These are phyloP conservation scores for Pandemis corylana DNA, from an alignment of 2,888 invertebrate genomes.

Conservation along the genomic window DNA sequence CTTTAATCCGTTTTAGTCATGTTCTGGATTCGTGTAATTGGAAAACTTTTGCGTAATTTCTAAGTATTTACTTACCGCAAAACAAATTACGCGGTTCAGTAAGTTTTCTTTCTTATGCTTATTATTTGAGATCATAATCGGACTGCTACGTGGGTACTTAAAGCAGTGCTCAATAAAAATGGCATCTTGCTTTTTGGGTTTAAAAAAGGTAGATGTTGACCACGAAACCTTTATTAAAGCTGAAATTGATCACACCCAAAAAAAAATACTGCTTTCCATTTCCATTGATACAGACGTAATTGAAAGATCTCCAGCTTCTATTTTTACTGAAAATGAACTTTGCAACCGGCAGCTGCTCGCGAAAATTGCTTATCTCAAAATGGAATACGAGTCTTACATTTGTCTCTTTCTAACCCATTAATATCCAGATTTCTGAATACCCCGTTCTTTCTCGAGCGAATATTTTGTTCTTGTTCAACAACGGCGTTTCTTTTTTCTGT, in stretches of 20 bases:
- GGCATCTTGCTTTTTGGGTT: neutral
- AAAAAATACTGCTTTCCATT: slow-evolving; percentile 3
- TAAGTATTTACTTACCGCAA: slow-evolving; percentile 35
- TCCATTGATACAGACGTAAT: slow-evolving; percentile 43
- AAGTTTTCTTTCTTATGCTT: slow-evolving; percentile 23
- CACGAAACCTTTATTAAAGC: too few relatives aligned
- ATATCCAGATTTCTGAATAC: slow-evolving; percentile 42
- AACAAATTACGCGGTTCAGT: slow-evolving; percentile 28
- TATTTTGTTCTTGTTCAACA: slow-evolving; percentile 47
- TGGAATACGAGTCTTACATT: slow-evolving; percentile 35
- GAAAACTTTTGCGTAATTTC: slow-evolving; percentile 36
- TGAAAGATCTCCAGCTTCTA: slow-evolving; percentile 51
- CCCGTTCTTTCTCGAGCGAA: slow-evolving; percentile 41
- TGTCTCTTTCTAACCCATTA: slow-evolving; percentile 50
- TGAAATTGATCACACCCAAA: neutral
- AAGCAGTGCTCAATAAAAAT: neutral
- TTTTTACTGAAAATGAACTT: slow-evolving; percentile 66
- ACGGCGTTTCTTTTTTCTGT: slow-evolving; percentile 41
- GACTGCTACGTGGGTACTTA: neutral
- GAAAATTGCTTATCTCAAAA: slow-evolving; percentile 54
- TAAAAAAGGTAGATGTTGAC: neutral
- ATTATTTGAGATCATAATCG: slow-evolving; percentile 13
- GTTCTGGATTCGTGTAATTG: slow-evolving; percentile 27
- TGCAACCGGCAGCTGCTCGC: slow-evolving; percentile 59
- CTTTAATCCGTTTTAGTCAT: slow-evolving; percentile 31